Base-by-base conservation (phyloP, 2,113 vertebrate species). In the Morphnarchus princeps region DNA sequence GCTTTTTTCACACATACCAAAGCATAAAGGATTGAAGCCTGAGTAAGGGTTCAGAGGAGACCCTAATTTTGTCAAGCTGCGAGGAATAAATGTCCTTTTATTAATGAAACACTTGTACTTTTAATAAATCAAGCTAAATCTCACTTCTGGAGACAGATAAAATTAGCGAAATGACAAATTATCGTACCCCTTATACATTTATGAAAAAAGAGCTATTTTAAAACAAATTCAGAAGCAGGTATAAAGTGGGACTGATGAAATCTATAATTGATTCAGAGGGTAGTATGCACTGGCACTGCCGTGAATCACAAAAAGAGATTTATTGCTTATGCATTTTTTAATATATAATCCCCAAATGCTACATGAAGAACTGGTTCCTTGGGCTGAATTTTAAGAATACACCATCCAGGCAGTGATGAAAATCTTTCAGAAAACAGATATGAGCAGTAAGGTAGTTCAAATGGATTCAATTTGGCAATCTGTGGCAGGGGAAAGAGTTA, bases 321-420 rank as follows among this genome's bases (percentile, higher is more conserved):
- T 84, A 95, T 95, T 89, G 77, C 69, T 84, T 70, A 83, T 71
- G 57, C 70, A 92, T 95, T 95, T 95, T 96, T 95, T 84, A 96
- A 97, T 95, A 96, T 49, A 94, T 72, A 89, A 92, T 95, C 65
- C 83, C 54, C 54, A 52, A 95, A 92, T 65, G 70, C 83, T 87
- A 92, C 86, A 89, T 1, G 18, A 91, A 76, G 25, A 82, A 90
- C 69, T 2, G 2, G 36, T 57, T 97, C 73, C 83, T 89, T 94
- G 86, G 73, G 65, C 81, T 87, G 91, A 89, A 95, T 97, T 90
- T 93, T 79, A 87, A 89, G 87, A 89, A 59, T n/a, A 47, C 52
- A 67, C 69, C 52, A 89, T 43, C 40, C 31, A 65, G 57, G 61
- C 86, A 84, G 66, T 40, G 77, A 93, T 84, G 92, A 92, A 95